These are phyloP conservation scores for Psilopsiagon aurifrons DNA, from an alignment of 2,113 vertebrate genomes.

Conservation along the genomic window DNA sequence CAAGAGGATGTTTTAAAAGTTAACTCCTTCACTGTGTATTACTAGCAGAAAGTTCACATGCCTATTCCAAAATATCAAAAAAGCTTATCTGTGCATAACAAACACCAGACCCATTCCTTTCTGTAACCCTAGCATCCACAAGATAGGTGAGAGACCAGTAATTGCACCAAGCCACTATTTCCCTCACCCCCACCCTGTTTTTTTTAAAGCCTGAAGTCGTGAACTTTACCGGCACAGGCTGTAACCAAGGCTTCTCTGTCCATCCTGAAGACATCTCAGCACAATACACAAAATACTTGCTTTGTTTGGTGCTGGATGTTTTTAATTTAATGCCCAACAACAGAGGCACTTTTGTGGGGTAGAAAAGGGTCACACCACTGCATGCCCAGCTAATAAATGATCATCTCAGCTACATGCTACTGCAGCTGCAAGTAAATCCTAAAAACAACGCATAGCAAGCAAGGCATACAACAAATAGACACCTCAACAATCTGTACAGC, in stretches of 20 bases:
- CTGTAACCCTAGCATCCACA: background rate
- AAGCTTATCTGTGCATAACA: background rate
- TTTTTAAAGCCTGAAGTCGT: background rate
- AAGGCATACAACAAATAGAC: background rate
- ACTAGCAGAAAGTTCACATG: background rate
- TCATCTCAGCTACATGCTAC: background rate
- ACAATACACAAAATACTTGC: slow-evolving; percentile 54
- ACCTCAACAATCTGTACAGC: background rate
- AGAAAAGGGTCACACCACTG: slow-evolving; percentile 11
- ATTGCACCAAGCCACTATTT: background rate
- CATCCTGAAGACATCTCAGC: slow-evolving; percentile 26
- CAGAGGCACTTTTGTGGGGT: slow-evolving; percentile 35
- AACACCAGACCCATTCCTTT: background rate
- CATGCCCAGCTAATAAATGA: background rate
- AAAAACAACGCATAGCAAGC: background rate
- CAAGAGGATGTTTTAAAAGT: background rate
- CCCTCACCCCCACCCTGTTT: too few relatives aligned
- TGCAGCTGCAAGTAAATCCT: slow-evolving; percentile 11
- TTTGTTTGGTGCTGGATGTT: slow-evolving; percentile 33
- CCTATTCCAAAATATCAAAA: background rate
- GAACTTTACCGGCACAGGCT: background rate
- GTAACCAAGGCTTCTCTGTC: slow-evolving; percentile 18
- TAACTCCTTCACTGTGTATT: background rate
- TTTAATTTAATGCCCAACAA: slow-evolving; percentile 31
- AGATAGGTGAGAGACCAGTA: background rate